Evolutionary conservation across 1,140 invertebrate genomes (phyloP), one percentile per base, ranked within the genome.

Genomic region (Atta texana): DNA sequence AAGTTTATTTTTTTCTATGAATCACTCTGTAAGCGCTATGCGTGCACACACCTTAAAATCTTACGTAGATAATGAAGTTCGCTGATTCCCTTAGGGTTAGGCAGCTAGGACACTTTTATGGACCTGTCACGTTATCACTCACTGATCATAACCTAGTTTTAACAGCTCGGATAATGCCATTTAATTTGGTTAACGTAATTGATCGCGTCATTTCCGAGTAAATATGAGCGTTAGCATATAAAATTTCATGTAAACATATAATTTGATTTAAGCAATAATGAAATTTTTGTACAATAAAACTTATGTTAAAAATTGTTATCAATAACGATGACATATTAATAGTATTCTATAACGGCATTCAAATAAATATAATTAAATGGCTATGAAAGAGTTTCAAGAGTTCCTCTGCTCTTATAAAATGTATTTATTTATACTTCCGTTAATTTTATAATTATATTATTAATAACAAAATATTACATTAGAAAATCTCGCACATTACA

Each of bases 171-270:
- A 51, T 81, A 76, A 39, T 49, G 53, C 18, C 49, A 68, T 71
- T 63, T 76, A 71, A 69, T 90, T 90, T 89, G 72, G 78, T 71
- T 90, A 89, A 87, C 85, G 85, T 81, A 90, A 89, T 89, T 89
- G 85, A 10, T 69, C 10, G 6, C 8, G 39, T 14, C 39, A 55
- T 84, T 51, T 28, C 16, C 6, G 34, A 53, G 31, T 44, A 85
- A 76, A 63, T 49, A 55, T 10, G 3, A 31, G 34, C 4, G 28
- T 21, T 18, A 61, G 31, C 12, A 44, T n/a, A 61, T 49, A 61
- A 24, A 80, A 44, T 28, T 66, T 71, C 8, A 14, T 57, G 24
- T 28, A n/a, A 57, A 81, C 44, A 44, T 51, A 12, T 59, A 61
- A 61, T 44, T 59, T 21, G 34, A 21, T 49, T 31, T 16, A 49